A percentile compares a stretch with the other conserved stretches of the same genome.
Conservation (phyloP, 30 jellyfish, hydroid and myxozoan species). For the Clytia hemisphaerica region DNA sequence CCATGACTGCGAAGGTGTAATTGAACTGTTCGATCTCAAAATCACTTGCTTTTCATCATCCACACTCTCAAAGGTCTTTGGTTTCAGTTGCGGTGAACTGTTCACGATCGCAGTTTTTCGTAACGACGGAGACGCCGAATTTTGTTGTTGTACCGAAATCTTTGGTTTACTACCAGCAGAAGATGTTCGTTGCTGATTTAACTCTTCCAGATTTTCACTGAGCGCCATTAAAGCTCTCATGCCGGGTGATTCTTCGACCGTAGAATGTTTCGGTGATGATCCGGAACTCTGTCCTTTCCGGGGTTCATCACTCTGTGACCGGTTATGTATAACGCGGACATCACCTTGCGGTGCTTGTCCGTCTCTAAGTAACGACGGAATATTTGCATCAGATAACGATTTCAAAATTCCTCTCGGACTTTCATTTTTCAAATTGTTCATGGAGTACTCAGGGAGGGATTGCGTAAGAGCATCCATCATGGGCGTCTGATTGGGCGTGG, state of each 20-base stretch:
- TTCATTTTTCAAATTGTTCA: no score
- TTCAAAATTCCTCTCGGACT: constrained; percentile 19
- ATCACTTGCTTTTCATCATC: background rate
- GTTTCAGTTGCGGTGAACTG: background rate
- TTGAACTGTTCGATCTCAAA: constrained; percentile 1
- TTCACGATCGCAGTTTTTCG: background rate
- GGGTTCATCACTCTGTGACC: constrained; percentile 39
- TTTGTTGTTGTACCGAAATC: no score
- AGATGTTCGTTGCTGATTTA: constrained; percentile 29
- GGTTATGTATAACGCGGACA: constrained; percentile 7
- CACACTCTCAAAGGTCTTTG: no score
- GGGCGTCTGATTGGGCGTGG: constrained; percentile 5
- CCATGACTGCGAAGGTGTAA: no score
- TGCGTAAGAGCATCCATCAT: no score
- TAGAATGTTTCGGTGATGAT: background rate
- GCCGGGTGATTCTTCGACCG: constrained; percentile 40
- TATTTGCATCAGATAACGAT: constrained; percentile 20
- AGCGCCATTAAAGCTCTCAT: constrained; percentile 78
- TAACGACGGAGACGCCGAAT: constrained; percentile 1
- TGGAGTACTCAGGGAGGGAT: no score
- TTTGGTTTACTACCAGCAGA: background rate
- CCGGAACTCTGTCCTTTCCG: background rate
- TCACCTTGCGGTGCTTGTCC: background rate
- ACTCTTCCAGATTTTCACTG: constrained; percentile 55
- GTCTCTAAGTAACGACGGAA: background rate